These are phyloP conservation scores for Crotalus tigris DNA, from an alignment of 2,113 vertebrate genomes.

Conservation along the genomic window DNA sequence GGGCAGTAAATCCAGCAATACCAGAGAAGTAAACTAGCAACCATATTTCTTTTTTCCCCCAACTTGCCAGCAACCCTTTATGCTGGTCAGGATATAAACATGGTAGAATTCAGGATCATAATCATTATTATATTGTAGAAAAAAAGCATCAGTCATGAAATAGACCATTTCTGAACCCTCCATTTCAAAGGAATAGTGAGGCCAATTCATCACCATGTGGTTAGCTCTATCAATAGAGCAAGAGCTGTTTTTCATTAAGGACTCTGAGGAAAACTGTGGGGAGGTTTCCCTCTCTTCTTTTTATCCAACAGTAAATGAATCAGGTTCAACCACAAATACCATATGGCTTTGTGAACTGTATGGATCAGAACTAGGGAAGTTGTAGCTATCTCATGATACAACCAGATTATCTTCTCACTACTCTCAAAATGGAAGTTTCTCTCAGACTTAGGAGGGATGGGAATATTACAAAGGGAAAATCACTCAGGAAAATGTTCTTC, in stretches of 20 bases:
- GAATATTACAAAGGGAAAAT: neutral
- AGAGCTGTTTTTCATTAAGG: neutral
- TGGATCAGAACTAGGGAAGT: neutral
- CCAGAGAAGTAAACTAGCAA: neutral
- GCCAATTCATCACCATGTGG: neutral
- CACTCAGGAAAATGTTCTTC: neutral
- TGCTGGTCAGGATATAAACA: neutral
- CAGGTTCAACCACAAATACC: neutral
- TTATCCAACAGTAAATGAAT: neutral
- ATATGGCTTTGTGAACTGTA: neutral
- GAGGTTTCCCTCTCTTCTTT: neutral
- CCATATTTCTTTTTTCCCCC: neutral
- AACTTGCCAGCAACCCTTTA: neutral
- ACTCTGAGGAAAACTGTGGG: neutral
- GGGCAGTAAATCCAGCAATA: neutral
- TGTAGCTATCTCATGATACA: neutral
- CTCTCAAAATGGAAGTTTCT: neutral
- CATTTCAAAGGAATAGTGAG: neutral
- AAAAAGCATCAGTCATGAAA: neutral
- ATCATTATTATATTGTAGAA: neutral
- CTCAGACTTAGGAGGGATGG: neutral
- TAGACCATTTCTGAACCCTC: neutral
- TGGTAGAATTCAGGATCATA: neutral
- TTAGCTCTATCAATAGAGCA: neutral
- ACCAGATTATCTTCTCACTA: neutral